A percentile compares a stretch with the other conserved stretches of the same genome.
phyloP scores from a whole-genome alignment of 2,797 vertebrate species.

The Falco peregrinus region DNA sequence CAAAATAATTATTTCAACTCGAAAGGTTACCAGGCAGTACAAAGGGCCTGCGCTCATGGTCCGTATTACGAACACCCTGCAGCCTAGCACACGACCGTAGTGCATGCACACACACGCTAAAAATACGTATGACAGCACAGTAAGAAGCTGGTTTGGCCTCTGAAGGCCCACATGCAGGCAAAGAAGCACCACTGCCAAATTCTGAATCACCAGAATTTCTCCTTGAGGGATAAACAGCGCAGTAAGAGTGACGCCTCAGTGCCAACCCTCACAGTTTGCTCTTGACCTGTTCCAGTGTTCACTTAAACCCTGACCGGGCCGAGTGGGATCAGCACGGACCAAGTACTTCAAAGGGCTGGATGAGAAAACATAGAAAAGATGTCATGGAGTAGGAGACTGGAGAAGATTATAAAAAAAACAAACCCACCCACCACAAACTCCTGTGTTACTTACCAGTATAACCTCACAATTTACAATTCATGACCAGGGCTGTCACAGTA shows the following conservation, averaged over 20 bases:
- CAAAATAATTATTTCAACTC: not conserved
- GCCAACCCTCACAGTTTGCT: not conserved
- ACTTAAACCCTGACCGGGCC: not conserved
- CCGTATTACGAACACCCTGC: not conserved
- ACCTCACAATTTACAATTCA: not conserved
- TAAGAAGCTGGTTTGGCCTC: not conserved
- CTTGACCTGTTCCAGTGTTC: not conserved
- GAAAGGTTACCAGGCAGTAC: not conserved
- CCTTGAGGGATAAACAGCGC: not conserved
- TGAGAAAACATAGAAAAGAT: not conserved
- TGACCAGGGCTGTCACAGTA: not conserved
- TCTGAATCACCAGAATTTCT: not conserved
- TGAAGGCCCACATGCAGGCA: not conserved
- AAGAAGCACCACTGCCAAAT: not conserved
- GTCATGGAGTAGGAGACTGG: not conserved
- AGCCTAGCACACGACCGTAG: not conserved
- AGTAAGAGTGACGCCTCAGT: rapidly evolving
- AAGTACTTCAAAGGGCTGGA: not conserved
- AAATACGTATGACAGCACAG: not conserved
- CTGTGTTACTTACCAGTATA: not conserved
- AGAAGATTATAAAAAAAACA: not conserved
- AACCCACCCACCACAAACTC: not conserved
- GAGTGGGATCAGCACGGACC: not conserved
- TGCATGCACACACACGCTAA: not conserved
- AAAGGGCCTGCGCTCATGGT: not conserved